Evolutionary conservation across 1,140 invertebrate genomes (phyloP).

Genomic region (Pogonomyrmex californicus): DNA sequence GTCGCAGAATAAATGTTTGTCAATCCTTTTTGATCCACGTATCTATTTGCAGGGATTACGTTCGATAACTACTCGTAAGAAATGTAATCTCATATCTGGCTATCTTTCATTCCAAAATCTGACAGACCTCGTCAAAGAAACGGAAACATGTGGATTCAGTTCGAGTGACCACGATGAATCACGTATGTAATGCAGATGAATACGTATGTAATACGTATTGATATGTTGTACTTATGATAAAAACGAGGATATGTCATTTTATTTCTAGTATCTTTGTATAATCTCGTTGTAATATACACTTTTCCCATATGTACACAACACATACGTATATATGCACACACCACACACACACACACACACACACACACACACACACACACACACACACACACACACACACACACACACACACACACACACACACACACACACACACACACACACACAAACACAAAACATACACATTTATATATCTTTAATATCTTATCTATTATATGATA

Average conservation of each 20-base stretch:
- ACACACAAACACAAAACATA: background rate
- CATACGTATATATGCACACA: background rate
- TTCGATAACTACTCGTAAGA: constrained; percentile 46
- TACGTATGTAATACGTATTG: background rate
- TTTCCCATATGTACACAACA: background rate
- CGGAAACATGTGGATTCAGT: constrained; percentile 60
- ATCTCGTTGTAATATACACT: background rate
- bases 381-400: background rate
- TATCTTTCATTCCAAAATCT: constrained; percentile 55
- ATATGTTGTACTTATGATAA: background rate
- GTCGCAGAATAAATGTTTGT: constrained; percentile 45
- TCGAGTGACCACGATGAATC: constrained; percentile 66
- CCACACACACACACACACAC: too few relatives aligned
- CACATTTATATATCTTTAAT: too few relatives aligned
- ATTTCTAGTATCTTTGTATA: background rate
- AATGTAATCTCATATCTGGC: constrained; percentile 59
- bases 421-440: background rate
- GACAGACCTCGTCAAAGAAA: constrained; percentile 60
- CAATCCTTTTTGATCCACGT: constrained; percentile 45
- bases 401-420: background rate
- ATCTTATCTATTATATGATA: too few relatives aligned
- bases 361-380: background rate
- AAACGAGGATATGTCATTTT: background rate
- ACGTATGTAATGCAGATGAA: constrained; percentile 58
- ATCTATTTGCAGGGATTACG: constrained; percentile 49